These are phyloP conservation scores for Pelodiscus sinensis DNA, from an alignment of 2,113 vertebrate species.

Conservation along the genomic window DNA sequence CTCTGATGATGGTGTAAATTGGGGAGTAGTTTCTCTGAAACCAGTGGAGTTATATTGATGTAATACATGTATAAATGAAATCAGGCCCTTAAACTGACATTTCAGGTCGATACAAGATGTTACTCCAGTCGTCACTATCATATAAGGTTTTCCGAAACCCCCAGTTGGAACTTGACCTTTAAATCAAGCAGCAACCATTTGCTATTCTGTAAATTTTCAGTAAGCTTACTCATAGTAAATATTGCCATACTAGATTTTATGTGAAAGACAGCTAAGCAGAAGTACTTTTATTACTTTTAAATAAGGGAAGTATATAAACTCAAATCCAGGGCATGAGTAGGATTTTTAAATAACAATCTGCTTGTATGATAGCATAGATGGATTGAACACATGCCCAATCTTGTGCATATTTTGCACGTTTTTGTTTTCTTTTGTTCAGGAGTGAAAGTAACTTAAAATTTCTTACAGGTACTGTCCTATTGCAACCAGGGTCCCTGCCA, in stretches of 20 bases:
- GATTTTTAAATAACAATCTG: slow-evolving; percentile 8
- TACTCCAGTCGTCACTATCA: not conserved
- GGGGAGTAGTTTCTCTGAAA: not conserved
- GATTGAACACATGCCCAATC: not conserved
- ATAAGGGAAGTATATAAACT: slow-evolving; percentile 6
- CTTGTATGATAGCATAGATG: slow-evolving; percentile 4
- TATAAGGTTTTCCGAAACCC: not conserved
- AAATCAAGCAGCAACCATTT: not conserved
- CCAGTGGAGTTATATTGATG: accelerated
- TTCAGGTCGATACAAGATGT: not conserved
- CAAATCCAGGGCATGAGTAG: not conserved
- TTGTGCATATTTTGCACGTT: slow-evolving; percentile 30
- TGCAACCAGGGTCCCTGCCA: too few species aligned
- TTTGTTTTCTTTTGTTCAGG: not conserved
- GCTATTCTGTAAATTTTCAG: not conserved
- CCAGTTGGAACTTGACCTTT: not conserved
- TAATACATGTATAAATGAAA: not conserved
- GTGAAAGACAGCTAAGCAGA: slow-evolving; percentile 16
- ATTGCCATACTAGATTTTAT: slow-evolving; percentile 24
- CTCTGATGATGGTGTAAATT: not conserved
- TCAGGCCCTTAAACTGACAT: not conserved
- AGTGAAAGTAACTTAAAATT: too few species aligned
- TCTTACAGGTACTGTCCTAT: too few species aligned
- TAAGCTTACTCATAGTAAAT: not conserved
- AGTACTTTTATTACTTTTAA: slow-evolving; percentile 12